These are phyloP conservation scores for Drosophila infuscata DNA, from an alignment of 2,888 invertebrate genomes.

Conservation along the genomic window DNA sequence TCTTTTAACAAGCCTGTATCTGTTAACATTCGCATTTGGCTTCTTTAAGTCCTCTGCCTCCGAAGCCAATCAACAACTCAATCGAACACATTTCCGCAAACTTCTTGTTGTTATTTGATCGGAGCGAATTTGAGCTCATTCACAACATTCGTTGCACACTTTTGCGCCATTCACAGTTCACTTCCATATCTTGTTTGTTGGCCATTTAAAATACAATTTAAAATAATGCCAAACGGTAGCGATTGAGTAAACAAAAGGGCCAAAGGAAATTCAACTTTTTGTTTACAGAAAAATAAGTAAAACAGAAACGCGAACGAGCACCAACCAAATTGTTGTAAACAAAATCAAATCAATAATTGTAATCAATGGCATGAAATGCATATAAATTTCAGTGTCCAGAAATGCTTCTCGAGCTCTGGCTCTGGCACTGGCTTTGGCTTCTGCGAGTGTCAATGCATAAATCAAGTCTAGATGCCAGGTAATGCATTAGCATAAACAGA, in stretches of 20 bases:
- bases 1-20: constrained; percentile 10
- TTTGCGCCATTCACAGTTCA: constrained; percentile 16
- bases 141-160: not conserved
- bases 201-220: constrained; percentile 66
- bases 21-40: not conserved
- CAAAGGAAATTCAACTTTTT: constrained; percentile 46
- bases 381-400: constrained; percentile 38
- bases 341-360: constrained; percentile 49
- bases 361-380: constrained; percentile 51
- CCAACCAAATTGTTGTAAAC: constrained; percentile 19
- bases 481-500: constrained; percentile 4
- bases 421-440: not conserved
- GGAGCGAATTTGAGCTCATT: not conserved
- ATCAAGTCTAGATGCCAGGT: constrained; percentile 45
- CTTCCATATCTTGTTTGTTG: constrained; percentile 38
- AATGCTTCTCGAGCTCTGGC: not conserved
- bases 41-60: no score
- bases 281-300: constrained; percentile 43
- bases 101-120: constrained; percentile 21
- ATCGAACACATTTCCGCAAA: constrained; percentile 32
- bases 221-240: constrained; percentile 47
- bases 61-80: constrained; percentile 27
- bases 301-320: constrained; percentile 21
- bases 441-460: constrained; percentile 39
- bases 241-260: constrained; percentile 46